phyloP scores from a whole-genome alignment of 2,888 invertebrate genomes.

The Drosophila merina region DNA sequence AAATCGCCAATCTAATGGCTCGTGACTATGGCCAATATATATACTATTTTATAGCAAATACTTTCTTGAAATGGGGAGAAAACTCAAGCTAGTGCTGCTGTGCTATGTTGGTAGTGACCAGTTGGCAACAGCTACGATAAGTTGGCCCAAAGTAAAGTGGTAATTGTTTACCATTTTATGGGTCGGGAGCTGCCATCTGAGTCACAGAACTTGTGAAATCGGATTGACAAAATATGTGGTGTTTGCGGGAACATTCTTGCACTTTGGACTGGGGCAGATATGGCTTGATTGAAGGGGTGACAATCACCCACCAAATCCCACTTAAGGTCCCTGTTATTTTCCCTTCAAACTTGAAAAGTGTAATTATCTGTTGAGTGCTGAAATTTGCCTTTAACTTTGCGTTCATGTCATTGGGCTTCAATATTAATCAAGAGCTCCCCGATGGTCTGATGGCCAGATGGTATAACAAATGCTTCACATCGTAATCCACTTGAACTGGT shows the following conservation, averaged over 20 bases:
- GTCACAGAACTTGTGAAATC: conserved; percentile 23
- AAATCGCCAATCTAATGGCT: conserved; percentile 26
- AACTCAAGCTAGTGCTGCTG: not conserved
- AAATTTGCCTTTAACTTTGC: conserved; percentile 7
- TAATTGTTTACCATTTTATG: conserved; percentile 32
- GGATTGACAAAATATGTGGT: not conserved
- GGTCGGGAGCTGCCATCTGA: conserved; percentile 6
- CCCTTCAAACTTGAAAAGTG: conserved; percentile 23
- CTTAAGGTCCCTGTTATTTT: conserved; percentile 35
- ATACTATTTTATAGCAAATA: conserved; percentile 1
- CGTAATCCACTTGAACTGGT: conserved; percentile 2
- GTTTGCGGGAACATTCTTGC: not conserved
- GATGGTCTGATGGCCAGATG: conserved; percentile 13
- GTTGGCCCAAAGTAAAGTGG: conserved; percentile 24
- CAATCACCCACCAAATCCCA: conserved; percentile 14
- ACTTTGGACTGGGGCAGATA: conserved; percentile 22
- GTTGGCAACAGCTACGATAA: conserved; percentile 58
- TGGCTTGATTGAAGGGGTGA: conserved; percentile 13
- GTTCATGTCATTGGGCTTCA: conserved; percentile 12
- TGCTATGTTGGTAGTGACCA: not conserved
- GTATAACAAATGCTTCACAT: conserved; percentile 1
- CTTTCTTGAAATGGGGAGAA: not conserved
- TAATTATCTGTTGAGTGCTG: conserved; percentile 28
- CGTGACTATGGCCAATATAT: conserved; percentile 28
- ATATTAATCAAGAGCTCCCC: conserved; percentile 9